Percentiles rank a stretch among this genome's conserved stretches.
phyloP scores from a whole-genome alignment of 2,113 vertebrate genomes.

The Trematomus loennbergii region DNA sequence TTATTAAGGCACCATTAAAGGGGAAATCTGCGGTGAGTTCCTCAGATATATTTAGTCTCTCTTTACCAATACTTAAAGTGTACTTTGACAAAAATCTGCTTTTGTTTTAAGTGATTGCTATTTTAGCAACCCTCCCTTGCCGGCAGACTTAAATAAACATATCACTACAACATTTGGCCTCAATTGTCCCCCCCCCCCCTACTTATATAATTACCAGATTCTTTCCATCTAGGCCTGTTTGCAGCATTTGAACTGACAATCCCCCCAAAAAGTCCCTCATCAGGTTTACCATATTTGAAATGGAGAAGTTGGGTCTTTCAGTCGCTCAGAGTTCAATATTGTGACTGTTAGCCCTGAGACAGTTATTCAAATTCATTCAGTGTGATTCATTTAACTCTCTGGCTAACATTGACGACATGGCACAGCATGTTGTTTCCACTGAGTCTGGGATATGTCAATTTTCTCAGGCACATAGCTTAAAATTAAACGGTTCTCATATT shows the following conservation, averaged over 20 bases:
- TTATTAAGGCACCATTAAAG: constrained; percentile 24
- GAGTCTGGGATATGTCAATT: constrained; percentile 28
- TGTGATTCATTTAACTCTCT: constrained; percentile 49
- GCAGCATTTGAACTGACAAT: constrained; percentile 6
- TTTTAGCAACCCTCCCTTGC: not conserved
- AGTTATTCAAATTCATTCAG: constrained; percentile 44
- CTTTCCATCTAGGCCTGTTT: constrained; percentile 16
- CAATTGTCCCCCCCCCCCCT: not conserved
- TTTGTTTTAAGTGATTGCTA: not conserved
- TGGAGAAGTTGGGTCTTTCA: not conserved
- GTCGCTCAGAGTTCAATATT: constrained; percentile 27
- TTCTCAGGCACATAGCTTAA: constrained; percentile 16
- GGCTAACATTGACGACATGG: constrained; percentile 22
- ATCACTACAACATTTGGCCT: not conserved
- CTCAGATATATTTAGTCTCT: not conserved
- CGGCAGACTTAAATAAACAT: constrained; percentile 26
- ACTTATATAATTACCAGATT: constrained; percentile 19
- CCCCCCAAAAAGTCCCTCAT: not conserved
- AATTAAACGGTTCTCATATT: constrained; percentile 37
- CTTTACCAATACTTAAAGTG: not conserved
- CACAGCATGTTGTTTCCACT: constrained; percentile 23
- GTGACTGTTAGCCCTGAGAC: constrained; percentile 25
- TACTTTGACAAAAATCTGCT: not conserved
- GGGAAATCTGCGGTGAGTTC: constrained; percentile 4
- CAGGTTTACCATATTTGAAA: not conserved